Percentiles rank a stretch among this genome's conserved stretches.
Evolutionary conservation across 2,888 invertebrate species (phyloP).

Genomic region (Vanessa cardui): DNA sequence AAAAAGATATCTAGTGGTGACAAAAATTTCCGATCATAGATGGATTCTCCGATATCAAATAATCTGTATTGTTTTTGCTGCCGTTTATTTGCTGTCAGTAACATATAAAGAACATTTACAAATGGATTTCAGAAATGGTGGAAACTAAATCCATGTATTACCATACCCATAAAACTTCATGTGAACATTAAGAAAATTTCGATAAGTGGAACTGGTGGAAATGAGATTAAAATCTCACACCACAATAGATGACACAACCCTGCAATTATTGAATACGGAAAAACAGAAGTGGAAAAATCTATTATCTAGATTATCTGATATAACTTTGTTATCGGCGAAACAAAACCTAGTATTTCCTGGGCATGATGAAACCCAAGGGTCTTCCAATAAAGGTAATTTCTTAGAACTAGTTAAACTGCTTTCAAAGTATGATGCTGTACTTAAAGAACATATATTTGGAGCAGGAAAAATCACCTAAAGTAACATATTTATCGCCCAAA

Average conservation of each 20-base stretch:
- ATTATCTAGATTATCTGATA: slow-evolving; percentile 14
- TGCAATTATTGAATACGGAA: slow-evolving; percentile 14
- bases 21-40: no score
- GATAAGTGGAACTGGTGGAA: slow-evolving; percentile 19
- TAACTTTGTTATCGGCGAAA: slow-evolving; percentile 12
- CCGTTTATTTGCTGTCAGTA: no score
- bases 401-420: slow-evolving; percentile 11
- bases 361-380: slow-evolving; percentile 8
- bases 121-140: slow-evolving; percentile 23
- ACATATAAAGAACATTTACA: slow-evolving; percentile 17
- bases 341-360: slow-evolving; percentile 10
- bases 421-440: slow-evolving; percentile 16
- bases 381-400: slow-evolving; percentile 4
- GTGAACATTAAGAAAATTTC: slow-evolving; percentile 18
- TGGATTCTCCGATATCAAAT: no score
- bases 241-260: slow-evolving; percentile 19
- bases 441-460: slow-evolving; percentile 17
- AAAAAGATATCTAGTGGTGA: slow-evolving; percentile 27
- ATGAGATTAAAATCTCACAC: slow-evolving; percentile 17
- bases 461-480: slow-evolving; percentile 18
- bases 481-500: slow-evolving; percentile 16
- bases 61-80: slow-evolving; percentile 19
- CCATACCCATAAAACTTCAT: slow-evolving; percentile 15
- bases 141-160: slow-evolving; percentile 18
- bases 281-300: slow-evolving; percentile 20